Percentiles rank a stretch among this genome's conserved stretches.
Evolutionary conservation across 1,140 invertebrate genomes (phyloP).

Genomic region (Colletes gigas): DNA sequence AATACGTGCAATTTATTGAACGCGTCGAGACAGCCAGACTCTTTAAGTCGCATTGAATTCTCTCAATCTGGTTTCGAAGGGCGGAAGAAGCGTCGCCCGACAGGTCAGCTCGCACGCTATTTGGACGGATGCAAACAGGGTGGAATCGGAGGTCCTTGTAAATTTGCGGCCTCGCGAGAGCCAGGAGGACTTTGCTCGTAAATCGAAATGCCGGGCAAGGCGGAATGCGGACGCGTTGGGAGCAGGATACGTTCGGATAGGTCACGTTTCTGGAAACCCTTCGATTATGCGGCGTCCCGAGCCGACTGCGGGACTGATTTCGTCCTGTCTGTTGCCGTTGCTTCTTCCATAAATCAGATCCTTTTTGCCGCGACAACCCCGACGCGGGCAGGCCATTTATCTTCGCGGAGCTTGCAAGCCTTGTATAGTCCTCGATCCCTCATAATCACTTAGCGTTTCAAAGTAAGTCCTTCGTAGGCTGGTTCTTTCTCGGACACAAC

Average conservation of each 20-base stretch:
- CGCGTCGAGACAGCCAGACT: no score
- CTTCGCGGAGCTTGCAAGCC: neutral
- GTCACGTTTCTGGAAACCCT: constrained; percentile 3
- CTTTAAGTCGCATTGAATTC: no score
- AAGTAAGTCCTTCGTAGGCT: neutral
- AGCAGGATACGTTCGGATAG: constrained; percentile 5
- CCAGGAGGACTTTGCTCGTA: neutral
- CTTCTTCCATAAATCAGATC: constrained; percentile 28
- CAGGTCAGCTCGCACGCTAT: constrained; percentile 3
- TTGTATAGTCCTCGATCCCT: neutral
- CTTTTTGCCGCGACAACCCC: neutral
- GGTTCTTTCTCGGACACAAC: neutral
- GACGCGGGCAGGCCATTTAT: neutral
- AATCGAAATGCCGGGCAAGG: constrained; percentile 4
- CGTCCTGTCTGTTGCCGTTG: neutral
- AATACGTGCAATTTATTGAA: no score
- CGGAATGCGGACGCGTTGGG: neutral
- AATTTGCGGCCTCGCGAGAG: constrained; percentile 42
- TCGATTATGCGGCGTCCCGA: constrained; percentile 28
- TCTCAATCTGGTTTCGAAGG: neutral
- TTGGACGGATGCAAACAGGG: neutral
- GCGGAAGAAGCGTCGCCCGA: neutral
- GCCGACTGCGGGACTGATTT: constrained; percentile 26
- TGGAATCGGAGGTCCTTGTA: constrained; percentile 6
- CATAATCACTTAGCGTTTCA: neutral